A percentile compares a stretch with the other conserved stretches of the same genome.
Evolutionary conservation across 1,140 invertebrate genomes (phyloP).

Genomic region (Cyclargus thomasi): DNA sequence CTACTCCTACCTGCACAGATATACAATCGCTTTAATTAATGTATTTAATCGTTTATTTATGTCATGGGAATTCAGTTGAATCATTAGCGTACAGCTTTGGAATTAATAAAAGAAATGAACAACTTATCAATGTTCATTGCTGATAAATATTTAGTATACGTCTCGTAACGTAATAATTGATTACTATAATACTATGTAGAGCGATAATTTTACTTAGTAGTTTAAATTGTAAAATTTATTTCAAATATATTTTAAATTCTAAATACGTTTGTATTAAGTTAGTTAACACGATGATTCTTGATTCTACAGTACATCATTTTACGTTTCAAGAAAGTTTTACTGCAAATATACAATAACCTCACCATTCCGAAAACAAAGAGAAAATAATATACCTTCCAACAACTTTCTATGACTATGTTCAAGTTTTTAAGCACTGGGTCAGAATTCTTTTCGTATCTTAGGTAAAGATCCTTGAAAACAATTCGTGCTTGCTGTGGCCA

Average conservation of each 20-base stretch:
- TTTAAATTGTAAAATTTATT: too few relatives aligned
- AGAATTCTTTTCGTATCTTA: constrained; percentile 79
- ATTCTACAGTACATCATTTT: too few relatives aligned
- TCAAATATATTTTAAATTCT: too few relatives aligned
- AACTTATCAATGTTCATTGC: background rate
- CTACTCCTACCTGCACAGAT: constrained; percentile 80
- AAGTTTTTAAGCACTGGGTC: constrained; percentile 84
- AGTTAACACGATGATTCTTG: too few relatives aligned
- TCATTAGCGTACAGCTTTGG: background rate
- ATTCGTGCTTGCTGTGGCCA: constrained; percentile 86
- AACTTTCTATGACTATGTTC: constrained; percentile 80
- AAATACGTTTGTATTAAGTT: too few relatives aligned
- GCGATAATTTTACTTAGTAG: too few relatives aligned
- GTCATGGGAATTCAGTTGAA: background rate
- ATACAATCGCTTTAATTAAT: background rate
- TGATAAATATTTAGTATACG: background rate
- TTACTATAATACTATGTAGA: too few relatives aligned
- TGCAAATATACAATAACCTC: too few relatives aligned
- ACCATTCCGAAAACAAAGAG: too few relatives aligned
- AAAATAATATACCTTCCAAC: constrained; percentile 79
- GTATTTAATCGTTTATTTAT: background rate
- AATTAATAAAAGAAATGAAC: background rate
- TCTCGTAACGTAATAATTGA: background rate
- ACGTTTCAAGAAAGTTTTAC: too few relatives aligned
- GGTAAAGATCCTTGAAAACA: constrained; percentile 79